Conservation (phyloP, 2,113 vertebrate genomes). For the Halcyon malimbica region DNA sequence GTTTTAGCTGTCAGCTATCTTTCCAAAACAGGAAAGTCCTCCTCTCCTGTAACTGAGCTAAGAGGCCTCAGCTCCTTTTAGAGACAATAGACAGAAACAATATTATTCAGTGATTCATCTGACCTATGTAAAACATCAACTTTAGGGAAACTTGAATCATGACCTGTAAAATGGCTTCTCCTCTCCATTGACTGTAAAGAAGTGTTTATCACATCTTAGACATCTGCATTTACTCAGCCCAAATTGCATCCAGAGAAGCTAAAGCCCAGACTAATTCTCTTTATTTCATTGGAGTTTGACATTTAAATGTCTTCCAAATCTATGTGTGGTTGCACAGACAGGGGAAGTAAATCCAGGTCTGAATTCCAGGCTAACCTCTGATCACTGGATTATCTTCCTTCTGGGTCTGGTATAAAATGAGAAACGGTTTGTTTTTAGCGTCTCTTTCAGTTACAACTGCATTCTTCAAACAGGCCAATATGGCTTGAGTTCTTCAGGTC, state of each 20-base stretch:
- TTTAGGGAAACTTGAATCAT: background rate
- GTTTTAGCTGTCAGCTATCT: slow-evolving; percentile 23
- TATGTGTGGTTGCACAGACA: background rate
- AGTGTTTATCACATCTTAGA: slow-evolving; percentile 1
- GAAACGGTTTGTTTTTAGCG: background rate
- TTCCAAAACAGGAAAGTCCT: slow-evolving; percentile 57
- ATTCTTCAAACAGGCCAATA: background rate
- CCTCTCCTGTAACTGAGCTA: background rate
- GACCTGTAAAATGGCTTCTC: background rate
- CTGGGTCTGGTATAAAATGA: background rate
- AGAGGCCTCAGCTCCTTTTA: slow-evolving; percentile 31
- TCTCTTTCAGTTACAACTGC: background rate
- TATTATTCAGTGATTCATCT: slow-evolving; percentile 44
- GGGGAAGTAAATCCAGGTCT: slow-evolving; percentile 15
- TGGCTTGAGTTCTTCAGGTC: background rate
- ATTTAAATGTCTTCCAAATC: slow-evolving; percentile 40
- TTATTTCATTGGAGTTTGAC: background rate
- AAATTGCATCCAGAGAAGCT: slow-evolving; percentile 43
- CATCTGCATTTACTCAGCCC: slow-evolving; percentile 46
- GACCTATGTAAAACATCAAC: slow-evolving; percentile 43
- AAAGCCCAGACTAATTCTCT: background rate
- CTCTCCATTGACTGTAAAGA: slow-evolving; percentile 9
- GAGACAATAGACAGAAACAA: slow-evolving; percentile 33
- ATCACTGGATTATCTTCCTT: slow-evolving; percentile 5
- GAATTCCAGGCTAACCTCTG: slow-evolving; percentile 17